A percentile compares a stretch with the other conserved stretches of the same genome.
Evolutionary conservation across 2,888 invertebrate species (phyloP).

Genomic region (Bedellia somnulentella): DNA sequence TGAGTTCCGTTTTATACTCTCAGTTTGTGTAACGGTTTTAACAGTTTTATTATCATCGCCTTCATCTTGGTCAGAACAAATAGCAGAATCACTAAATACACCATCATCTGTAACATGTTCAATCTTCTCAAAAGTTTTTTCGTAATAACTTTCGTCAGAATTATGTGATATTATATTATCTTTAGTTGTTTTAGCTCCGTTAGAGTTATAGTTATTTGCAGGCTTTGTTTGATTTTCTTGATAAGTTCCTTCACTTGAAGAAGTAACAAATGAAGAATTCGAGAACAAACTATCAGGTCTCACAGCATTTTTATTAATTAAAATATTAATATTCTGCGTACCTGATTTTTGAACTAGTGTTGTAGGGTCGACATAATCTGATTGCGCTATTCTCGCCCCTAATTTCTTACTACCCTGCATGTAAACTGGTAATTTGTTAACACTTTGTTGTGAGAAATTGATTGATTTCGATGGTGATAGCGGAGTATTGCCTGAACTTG

Average conservation of each 20-base stretch:
- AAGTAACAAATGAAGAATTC: conserved; percentile 57
- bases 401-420: conserved; percentile 81
- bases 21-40: conserved; percentile 26
- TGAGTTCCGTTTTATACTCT: conserved; percentile 30
- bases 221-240: conserved; percentile 20
- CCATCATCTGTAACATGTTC: conserved; percentile 71
- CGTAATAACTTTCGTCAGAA: conserved; percentile 73
- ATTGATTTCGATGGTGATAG: conserved; percentile 35
- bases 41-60: conserved; percentile 23
- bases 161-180: conserved; percentile 17
- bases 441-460: conserved; percentile 37
- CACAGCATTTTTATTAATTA: conserved; percentile 63
- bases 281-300: conserved; percentile 60
- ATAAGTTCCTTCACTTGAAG: conserved; percentile 55
- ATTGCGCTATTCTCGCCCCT: conserved; percentile 85
- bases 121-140: conserved; percentile 73
- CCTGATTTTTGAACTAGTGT: conserved; percentile 60
- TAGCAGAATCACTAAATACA: conserved; percentile 78
- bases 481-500: conserved; percentile 20
- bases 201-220: conserved; percentile 13
- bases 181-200: conserved; percentile 13
- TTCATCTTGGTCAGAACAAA: conserved; percentile 78
- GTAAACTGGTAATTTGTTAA: conserved; percentile 61
- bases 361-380: conserved; percentile 83
- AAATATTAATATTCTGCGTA: conserved; percentile 59